These are phyloP conservation scores for Coluber constrictor DNA, from an alignment of 2,797 vertebrate genomes.

Conservation along the genomic window DNA sequence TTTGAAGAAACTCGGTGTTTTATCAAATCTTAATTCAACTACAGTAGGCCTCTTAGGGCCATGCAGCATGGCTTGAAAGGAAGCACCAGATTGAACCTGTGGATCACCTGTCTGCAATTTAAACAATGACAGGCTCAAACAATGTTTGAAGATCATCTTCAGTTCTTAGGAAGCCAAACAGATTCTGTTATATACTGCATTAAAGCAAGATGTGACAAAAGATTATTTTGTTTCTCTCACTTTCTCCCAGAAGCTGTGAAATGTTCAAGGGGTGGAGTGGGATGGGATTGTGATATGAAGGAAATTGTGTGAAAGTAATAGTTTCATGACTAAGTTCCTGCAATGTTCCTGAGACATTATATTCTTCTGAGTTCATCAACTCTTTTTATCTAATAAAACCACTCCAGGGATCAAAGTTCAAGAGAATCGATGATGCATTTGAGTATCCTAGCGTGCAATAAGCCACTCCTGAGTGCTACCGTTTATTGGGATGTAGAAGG, in stretches of 20 bases:
- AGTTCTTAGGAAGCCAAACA: not conserved
- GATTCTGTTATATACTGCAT: not conserved
- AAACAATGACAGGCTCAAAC: not conserved
- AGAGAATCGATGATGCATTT: conserved; percentile 57
- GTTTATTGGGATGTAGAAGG: conserved; percentile 59
- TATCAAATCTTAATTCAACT: not conserved
- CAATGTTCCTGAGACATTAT: conserved; percentile 21
- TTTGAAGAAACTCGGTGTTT: not conserved
- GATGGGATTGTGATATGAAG: conserved; percentile 35
- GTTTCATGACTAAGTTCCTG: conserved; percentile 36
- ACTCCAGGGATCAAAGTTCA: conserved; percentile 68
- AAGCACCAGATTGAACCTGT: too few relatives aligned
- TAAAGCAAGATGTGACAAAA: not conserved
- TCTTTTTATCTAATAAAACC: conserved; percentile 62
- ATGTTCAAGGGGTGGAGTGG: not conserved
- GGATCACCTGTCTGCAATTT: not conserved
- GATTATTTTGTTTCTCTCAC: not conserved
- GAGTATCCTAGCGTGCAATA: conserved; percentile 45
- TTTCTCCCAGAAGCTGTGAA: not conserved
- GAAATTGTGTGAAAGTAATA: conserved; percentile 48
- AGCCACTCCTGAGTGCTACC: conserved; percentile 59
- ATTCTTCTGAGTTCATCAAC: conserved; percentile 59
- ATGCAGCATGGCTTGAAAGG: not conserved
- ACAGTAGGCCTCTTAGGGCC: too few relatives aligned
- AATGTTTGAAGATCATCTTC: not conserved